Base-by-base conservation (phyloP, 2,797 vertebrate genomes). In the Hemibagrus guttatus region DNA sequence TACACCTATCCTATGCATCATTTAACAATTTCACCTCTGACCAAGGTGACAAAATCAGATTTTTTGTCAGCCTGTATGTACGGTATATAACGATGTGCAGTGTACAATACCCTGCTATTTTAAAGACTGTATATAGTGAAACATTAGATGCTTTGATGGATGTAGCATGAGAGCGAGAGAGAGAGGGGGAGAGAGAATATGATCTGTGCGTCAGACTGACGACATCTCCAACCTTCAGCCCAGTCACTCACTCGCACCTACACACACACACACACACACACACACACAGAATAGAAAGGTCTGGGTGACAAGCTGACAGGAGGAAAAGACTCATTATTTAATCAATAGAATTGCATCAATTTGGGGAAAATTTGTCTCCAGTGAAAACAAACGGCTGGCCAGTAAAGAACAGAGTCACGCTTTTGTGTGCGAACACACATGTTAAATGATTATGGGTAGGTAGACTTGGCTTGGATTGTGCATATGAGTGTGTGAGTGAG, bases 321-420 rank as follows among this genome's bases (percentile, higher is more conserved):
- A 96, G 96, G 96, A 97, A 96, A 95, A 94, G 94, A 92, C 90
- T 92, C 92, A 97, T 97, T 97, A 97, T 96, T 97, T 96, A 96
- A 97, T 97, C 96, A 97, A 96, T 96, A 93, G 94, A 96, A 96
- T 96, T 97, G 96, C 94, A 83, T 95, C 96, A 95, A 95, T 96
- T 95, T 95, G 91, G 93, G 94, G 82, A 93, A 95, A 96, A 96
- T 95, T 94, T 96, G 95, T 96, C 95, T 96, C 93, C 90, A 96
- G 93, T 94, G 92, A 96, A 97, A 96, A 96, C 95, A 96, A 96
- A 94, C 87, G 87, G 93, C 94, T 92, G 90, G 91, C 93, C 93
- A 94, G 93, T 80, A 39, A 75, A 81, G 87, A 84, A 64, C 46
- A 85, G 82, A 89, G 84, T 83, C 76, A 64, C 39, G 69, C 83